Base-by-base conservation (phyloP, 2,113 vertebrate genomes). In the Cyphomyrus discorhynchus region DNA sequence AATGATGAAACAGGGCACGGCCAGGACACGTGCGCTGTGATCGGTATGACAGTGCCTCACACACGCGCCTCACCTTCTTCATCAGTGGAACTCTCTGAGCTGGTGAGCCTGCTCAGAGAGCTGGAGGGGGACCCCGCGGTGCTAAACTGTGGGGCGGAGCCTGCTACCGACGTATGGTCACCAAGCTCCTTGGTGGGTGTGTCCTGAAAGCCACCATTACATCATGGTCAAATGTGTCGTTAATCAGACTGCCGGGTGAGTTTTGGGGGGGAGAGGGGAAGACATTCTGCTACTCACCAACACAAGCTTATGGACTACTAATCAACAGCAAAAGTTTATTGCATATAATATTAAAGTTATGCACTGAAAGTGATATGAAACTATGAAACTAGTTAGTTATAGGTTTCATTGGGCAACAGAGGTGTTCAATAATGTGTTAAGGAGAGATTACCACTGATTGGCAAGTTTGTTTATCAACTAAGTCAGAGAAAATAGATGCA, bases 181-280 rank as follows among this genome's bases (percentile, higher is more conserved):
- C 95, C 96, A 91, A 97, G 94, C 90, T 97, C 96, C 94, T 96
- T 93, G 56, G 97, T 98, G 39, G 97, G 97, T 2, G 95, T 97
- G 94, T 98, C 97, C 98, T 98, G 90, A 70, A 88, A 83, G 39
- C 35, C 52, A 45, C 13, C 52, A 45, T 45, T 13, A 45, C 10
- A 45, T 80, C 74, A 80, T 1, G 35, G 74, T 42, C 4, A 42
- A 80, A 80, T 42, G 35, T 77, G 35, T 1, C 35, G 9, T 77
- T 77, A 77, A 77, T 19, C 66, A 74, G 66, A 31, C 21, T 24
- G 56, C 56, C 7, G 27, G 5, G 2, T 31, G 10, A 27, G 62
- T 13, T 70, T 70, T 11, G 27, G 50, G 50, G 50, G 15, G 1
- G 50, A 1, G 35, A 15, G 50, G 50, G 15, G 1, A 15, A 1